Evolutionary conservation across 2,797 vertebrate species (phyloP).

Genomic region (Dryobates pubescens): DNA sequence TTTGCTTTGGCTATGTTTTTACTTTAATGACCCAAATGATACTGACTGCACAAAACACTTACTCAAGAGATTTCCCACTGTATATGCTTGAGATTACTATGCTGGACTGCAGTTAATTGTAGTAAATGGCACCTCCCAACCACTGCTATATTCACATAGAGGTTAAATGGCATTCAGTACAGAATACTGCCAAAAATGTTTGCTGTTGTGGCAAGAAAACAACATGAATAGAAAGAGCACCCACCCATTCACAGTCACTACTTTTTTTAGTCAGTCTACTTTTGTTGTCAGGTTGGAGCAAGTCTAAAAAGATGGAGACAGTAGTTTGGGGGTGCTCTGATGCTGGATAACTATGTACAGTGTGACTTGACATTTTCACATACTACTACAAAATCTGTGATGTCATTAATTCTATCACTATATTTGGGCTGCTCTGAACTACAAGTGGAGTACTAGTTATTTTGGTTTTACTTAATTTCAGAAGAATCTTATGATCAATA

Average conservation of each 20-base stretch:
- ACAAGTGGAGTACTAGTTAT: no score
- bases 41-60: background rate
- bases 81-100: slow-evolving; percentile 77
- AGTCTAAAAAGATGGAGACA: no score
- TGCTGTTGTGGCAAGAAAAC: slow-evolving; percentile 53
- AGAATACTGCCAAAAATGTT: slow-evolving; percentile 71
- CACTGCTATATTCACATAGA: slow-evolving; percentile 72
- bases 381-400: no score
- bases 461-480: no score
- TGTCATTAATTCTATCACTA: no score
- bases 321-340: no score
- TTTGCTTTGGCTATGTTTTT: background rate
- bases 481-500: no score
- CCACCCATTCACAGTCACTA: background rate
- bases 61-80: background rate
- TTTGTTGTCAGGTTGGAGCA: no score
- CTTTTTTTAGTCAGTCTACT: background rate
- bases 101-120: slow-evolving; percentile 76
- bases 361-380: no score
- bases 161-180: slow-evolving; percentile 81
- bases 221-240: background rate
- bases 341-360: no score
- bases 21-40: background rate
- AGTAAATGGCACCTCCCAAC: slow-evolving; percentile 72
- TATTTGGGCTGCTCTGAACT: no score